phyloP scores from a whole-genome alignment of 2,797 vertebrate species.

The Falco cherrug region DNA sequence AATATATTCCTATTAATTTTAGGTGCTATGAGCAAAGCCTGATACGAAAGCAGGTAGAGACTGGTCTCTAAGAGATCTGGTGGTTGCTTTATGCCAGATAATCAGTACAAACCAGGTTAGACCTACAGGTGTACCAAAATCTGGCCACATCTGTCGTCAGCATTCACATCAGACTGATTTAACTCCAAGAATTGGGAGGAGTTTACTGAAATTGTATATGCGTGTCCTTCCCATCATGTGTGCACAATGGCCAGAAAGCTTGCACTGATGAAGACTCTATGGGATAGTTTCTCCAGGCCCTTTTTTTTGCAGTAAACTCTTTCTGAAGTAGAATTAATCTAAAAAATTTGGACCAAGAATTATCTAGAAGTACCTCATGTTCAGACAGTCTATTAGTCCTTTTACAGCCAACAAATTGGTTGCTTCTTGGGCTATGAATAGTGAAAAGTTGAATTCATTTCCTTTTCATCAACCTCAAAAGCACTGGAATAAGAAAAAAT shows the following conservation, averaged over 20 bases:
- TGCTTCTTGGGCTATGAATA: not conserved
- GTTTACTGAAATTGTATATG: not conserved
- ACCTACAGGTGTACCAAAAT: not conserved
- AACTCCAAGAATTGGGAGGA: not conserved
- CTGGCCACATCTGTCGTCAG: not conserved
- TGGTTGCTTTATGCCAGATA: not conserved
- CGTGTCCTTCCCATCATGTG: not conserved
- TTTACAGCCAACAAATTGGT: not conserved
- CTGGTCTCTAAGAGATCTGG: not conserved
- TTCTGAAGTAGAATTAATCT: not conserved
- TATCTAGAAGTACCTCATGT: not conserved
- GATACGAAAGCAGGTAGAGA: not conserved
- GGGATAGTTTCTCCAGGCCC: not conserved
- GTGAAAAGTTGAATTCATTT: not conserved
- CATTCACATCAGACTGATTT: not conserved
- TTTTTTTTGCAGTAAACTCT: not conserved
- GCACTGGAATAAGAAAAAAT: not conserved
- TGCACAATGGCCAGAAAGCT: not conserved
- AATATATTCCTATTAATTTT: not conserved
- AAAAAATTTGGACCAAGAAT: not conserved
- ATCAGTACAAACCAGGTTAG: not conserved
- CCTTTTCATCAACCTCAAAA: not conserved
- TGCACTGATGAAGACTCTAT: not conserved
- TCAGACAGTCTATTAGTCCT: not conserved
- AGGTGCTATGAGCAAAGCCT: not conserved